These are phyloP conservation scores for Cotesia glomerata DNA, from an alignment of 1,140 invertebrate genomes.

Conservation along the genomic window DNA sequence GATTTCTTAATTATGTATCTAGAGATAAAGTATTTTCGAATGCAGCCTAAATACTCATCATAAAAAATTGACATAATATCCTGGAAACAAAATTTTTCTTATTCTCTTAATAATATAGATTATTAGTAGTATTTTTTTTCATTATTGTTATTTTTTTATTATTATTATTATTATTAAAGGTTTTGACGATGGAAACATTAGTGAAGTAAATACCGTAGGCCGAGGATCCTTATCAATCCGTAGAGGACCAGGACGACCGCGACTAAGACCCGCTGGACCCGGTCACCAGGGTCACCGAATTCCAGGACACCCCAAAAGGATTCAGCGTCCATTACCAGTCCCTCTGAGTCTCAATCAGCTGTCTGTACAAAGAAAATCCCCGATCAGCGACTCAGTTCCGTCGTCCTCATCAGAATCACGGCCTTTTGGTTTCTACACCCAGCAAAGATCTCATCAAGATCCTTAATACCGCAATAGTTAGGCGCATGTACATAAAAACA, in stretches of 20 bases:
- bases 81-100: no score
- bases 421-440: slow-evolving; percentile 62
- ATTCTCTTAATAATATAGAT: no score
- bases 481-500: neutral
- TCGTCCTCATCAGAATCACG: slow-evolving; percentile 37
- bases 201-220: slow-evolving; percentile 66
- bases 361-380: slow-evolving; percentile 38
- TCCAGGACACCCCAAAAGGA: slow-evolving; percentile 55
- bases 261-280: slow-evolving; percentile 71
- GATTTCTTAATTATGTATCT: no score
- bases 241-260: slow-evolving; percentile 78
- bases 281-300: slow-evolving; percentile 66
- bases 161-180: no score
- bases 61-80: no score
- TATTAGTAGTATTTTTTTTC: no score
- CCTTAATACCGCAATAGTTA: neutral
- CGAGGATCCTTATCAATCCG: slow-evolving; percentile 44
- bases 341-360: slow-evolving; percentile 53
- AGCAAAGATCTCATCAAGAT: slow-evolving; percentile 36
- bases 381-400: slow-evolving; percentile 24
- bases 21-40: no score
- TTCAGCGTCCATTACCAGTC: slow-evolving; percentile 57
- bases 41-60: no score
- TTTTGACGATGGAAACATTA: neutral
- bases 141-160: no score